Evolutionary conservation across 2,888 invertebrate species (phyloP).

Genomic region (Fragum whitleyi): DNA sequence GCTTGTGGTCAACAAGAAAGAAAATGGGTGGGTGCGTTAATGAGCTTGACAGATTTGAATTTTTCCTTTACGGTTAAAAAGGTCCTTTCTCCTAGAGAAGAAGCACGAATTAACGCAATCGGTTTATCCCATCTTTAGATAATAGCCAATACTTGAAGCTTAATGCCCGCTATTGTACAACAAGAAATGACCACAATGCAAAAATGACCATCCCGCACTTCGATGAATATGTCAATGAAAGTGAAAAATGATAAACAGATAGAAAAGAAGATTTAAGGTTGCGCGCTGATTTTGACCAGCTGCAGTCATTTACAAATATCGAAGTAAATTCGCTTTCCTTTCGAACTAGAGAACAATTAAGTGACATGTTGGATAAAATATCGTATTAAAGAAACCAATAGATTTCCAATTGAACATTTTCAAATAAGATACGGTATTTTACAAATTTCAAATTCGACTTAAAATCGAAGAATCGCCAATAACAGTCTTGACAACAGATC

Average conservation of each 20-base stretch:
- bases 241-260: conserved; percentile 9
- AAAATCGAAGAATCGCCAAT: too few species aligned
- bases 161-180: neutral
- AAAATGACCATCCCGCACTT: conserved; percentile 3
- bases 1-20: conserved; percentile 14
- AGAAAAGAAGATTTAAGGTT: neutral
- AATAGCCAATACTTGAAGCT: neutral
- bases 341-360: too few species aligned
- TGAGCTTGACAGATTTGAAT: conserved; percentile 11
- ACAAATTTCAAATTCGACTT: too few species aligned
- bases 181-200: neutral
- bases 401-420: too few species aligned
- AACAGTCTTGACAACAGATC: too few species aligned
- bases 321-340: too few species aligned
- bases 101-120: neutral
- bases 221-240: conserved; percentile 11
- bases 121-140: neutral
- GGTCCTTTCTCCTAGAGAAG: neutral
- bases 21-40: neutral
- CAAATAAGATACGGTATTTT: too few species aligned
- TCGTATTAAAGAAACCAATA: too few species aligned
- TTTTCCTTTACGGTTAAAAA: conserved; percentile 5
- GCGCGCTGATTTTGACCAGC: neutral
- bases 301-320: neutral
- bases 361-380: too few species aligned